Evolutionary conservation across 2,797 vertebrate genomes (phyloP).

Genomic region (Eulemur mongoz): DNA sequence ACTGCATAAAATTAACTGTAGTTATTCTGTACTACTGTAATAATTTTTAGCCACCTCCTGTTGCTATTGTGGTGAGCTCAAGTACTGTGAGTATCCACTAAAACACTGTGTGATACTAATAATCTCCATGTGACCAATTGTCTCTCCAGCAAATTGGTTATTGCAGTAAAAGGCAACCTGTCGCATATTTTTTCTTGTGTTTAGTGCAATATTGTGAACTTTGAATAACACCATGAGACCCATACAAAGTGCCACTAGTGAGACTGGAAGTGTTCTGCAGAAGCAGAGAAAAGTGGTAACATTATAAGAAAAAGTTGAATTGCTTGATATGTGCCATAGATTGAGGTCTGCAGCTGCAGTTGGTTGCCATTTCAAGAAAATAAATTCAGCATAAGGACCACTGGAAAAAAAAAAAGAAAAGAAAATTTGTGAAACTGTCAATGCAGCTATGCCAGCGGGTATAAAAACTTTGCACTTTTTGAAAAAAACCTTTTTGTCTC

Average conservation of each 20-base stretch:
- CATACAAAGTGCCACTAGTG: not conserved
- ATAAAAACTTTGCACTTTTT: not conserved
- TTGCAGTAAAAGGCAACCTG: not conserved
- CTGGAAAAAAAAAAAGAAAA: not conserved
- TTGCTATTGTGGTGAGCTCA: not conserved
- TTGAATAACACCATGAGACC: not conserved
- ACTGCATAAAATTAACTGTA: not conserved
- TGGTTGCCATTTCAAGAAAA: not conserved
- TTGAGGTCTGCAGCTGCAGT: not conserved
- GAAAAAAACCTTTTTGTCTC: not conserved
- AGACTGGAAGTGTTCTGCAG: not conserved
- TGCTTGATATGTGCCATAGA: not conserved
- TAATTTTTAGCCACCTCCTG: not conserved
- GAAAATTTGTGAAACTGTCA: not conserved
- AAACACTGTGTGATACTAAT: not conserved
- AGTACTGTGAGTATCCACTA: not conserved
- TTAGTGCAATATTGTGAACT: not conserved
- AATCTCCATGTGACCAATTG: not conserved
- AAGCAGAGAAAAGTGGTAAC: not conserved
- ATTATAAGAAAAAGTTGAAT: not conserved
- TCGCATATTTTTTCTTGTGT: not conserved
- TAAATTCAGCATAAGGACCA: not conserved
- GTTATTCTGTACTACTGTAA: not conserved
- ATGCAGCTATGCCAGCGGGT: not conserved
- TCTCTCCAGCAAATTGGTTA: not conserved